Evolutionary conservation across 2,888 invertebrate genomes (phyloP), one percentile per base, ranked within the genome.

Genomic region (Troides aeacus): DNA sequence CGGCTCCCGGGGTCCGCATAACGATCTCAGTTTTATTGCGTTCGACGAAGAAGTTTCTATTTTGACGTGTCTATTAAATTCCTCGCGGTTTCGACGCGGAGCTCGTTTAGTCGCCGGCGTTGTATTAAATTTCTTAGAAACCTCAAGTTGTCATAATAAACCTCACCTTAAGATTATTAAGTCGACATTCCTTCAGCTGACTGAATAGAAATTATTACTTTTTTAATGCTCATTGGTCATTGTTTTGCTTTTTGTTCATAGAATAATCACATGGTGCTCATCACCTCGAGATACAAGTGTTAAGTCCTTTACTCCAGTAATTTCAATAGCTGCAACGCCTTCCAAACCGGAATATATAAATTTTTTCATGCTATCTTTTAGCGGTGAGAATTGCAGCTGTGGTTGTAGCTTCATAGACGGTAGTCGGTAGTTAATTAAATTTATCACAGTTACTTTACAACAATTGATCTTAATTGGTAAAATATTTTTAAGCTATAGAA

Each of bases 41-140:
- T 72, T 75, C 76, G 78, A 73, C 79, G 73, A 70, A 73, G 64
- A 80, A 80, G 79, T 83, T 85, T 78, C 75, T 74, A 79, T 74
- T 82, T 85, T 83, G 84, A 87, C 83, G 82, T 84, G 84, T 84
- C 83, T 85, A 84, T 86, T 82, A 84, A 84, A 85, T 86, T 83
- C 82, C 83, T 83, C 79, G 84, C 75, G 84, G 83, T 83, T 75
- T 66, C 67, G 62, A 73, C 72, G 73, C 73, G 39, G 74, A 74
- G 73, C 75, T 74, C 78, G 76, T 77, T 79, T 76, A 77, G 74
- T 23, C 77, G 78, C 74, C 73, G 73, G 71, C 69, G 75, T 74
- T 77, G 74, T 76, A 77, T 75, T 72, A 72, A 76, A 74, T 77
- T 79, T 81, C 75, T 74, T 76, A 74, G 75, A 79, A 76, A 81